These are phyloP conservation scores for Trichogramma dendrolimi DNA, from an alignment of 2,888 invertebrate species.

Conservation along the genomic window DNA sequence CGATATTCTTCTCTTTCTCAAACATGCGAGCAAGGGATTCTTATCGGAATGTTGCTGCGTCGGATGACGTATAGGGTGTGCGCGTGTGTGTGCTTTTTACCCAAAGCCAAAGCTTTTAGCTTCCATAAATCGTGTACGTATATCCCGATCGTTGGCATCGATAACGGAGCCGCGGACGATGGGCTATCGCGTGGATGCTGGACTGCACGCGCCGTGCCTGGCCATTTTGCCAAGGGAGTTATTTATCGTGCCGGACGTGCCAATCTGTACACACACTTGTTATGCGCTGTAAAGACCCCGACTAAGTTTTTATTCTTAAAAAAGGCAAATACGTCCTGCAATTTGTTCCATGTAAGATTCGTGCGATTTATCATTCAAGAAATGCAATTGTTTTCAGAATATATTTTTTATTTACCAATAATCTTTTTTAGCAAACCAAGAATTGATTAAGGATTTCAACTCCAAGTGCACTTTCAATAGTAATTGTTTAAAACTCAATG, in stretches of 20 bases:
- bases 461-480: too few relatives aligned
- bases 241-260: constrained; percentile 37
- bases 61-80: constrained; percentile 30
- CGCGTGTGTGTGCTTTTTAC: constrained; percentile 36
- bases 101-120: constrained; percentile 18
- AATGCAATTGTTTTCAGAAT: too few relatives aligned
- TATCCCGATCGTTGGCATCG: constrained; percentile 41
- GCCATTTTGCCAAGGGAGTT: constrained; percentile 39
- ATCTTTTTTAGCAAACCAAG: too few relatives aligned
- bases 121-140: constrained; percentile 40
- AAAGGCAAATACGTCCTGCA: too few relatives aligned
- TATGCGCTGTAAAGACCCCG: not conserved
- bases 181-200: constrained; percentile 39
- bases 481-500: too few relatives aligned
- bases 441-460: too few relatives aligned
- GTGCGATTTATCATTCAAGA: too few relatives aligned
- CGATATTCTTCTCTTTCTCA: constrained; percentile 2
- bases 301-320: constrained; percentile 2
- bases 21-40: constrained; percentile 8
- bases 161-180: constrained; percentile 45
- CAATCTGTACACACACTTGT: constrained; percentile 9
- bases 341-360: too few relatives aligned
- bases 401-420: too few relatives aligned
- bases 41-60: constrained; percentile 12
- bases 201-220: constrained; percentile 32